A percentile compares a stretch with the other conserved stretches of the same genome.
These are phyloP conservation scores for Acestrorhynchus altus DNA, from an alignment of 2,797 vertebrate species.

Conservation along the genomic window DNA sequence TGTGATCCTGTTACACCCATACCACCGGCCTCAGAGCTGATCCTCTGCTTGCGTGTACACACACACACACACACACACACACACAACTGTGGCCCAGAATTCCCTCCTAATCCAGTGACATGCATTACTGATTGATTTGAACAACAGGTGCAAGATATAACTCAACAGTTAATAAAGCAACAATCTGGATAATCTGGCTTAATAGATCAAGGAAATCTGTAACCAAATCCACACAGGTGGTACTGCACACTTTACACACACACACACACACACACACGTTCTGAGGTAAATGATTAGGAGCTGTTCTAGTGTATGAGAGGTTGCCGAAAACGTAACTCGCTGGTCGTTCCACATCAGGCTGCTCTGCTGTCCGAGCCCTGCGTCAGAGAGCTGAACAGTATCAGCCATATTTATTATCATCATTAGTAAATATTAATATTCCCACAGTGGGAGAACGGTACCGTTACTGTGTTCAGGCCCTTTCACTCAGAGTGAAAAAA, in stretches of 20 bases:
- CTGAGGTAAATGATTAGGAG: conserved; percentile 56
- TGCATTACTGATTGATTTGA: conserved; percentile 80
- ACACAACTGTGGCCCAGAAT: conserved; percentile 45
- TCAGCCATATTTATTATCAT: too few species aligned
- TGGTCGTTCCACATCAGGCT: neutral
- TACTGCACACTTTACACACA: conserved; percentile 42
- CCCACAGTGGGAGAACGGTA: too few species aligned
- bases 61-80: conserved; percentile 46
- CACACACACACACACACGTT: conserved; percentile 42
- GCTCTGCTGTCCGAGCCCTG: neutral
- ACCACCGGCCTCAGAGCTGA: conserved; percentile 71
- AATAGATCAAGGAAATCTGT: conserved; percentile 76
- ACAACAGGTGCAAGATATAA: conserved; percentile 79
- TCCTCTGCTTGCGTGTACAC: conserved; percentile 58
- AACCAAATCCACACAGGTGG: conserved; percentile 66
- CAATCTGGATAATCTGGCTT: conserved; percentile 81
- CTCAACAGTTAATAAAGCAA: conserved; percentile 83
- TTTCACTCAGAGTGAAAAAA: too few species aligned
- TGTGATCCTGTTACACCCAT: conserved; percentile 75
- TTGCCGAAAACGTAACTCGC: neutral
- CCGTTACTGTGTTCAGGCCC: too few species aligned
- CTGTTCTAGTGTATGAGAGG: neutral
- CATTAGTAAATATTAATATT: too few species aligned
- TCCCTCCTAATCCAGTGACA: conserved; percentile 76
- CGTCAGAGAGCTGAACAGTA: too few species aligned